phyloP scores from a whole-genome alignment of 1,140 invertebrate genomes.

The Ceratina calcarata region DNA sequence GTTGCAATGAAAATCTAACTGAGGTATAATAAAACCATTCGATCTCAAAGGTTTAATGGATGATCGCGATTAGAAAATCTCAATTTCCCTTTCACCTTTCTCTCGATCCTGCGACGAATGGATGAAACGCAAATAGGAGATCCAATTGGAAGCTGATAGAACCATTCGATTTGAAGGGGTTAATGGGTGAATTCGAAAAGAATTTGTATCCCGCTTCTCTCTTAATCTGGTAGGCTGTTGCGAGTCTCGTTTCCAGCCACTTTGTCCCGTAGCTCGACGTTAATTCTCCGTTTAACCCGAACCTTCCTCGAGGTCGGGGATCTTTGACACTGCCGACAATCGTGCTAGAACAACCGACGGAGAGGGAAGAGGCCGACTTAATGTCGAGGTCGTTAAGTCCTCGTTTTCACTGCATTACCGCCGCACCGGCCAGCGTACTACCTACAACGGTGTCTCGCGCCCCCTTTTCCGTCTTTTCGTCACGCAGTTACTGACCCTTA shows the following conservation, averaged over 20 bases:
- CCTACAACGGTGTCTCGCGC: not conserved
- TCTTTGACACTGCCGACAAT: conserved; percentile 42
- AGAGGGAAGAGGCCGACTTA: not conserved
- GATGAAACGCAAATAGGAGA: no score
- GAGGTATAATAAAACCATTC: no score
- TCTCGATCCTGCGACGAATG: no score
- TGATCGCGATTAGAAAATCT: no score
- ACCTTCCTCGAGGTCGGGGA: conserved; percentile 28
- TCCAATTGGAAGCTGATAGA: no score
- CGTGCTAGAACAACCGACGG: conserved; percentile 26
- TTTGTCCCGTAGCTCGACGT: conserved; percentile 16
- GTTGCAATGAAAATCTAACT: no score
- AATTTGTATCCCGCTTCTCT: no score
- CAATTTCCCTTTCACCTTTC: no score
- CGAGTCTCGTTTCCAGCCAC: conserved; percentile 31
- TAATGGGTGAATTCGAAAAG: conserved; percentile 9
- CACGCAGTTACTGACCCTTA: conserved; percentile 18
- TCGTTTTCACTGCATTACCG: conserved; percentile 47
- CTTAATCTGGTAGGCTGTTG: not conserved
- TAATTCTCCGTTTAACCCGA: conserved; percentile 39
- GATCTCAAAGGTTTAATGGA: no score
- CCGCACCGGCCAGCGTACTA: not conserved
- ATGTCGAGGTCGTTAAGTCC: conserved; percentile 43
- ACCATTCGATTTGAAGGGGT: not conserved
- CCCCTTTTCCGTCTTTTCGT: not conserved